These are phyloP conservation scores for Eupsilia transversa DNA, from an alignment of 2,888 invertebrate genomes.

Conservation along the genomic window DNA sequence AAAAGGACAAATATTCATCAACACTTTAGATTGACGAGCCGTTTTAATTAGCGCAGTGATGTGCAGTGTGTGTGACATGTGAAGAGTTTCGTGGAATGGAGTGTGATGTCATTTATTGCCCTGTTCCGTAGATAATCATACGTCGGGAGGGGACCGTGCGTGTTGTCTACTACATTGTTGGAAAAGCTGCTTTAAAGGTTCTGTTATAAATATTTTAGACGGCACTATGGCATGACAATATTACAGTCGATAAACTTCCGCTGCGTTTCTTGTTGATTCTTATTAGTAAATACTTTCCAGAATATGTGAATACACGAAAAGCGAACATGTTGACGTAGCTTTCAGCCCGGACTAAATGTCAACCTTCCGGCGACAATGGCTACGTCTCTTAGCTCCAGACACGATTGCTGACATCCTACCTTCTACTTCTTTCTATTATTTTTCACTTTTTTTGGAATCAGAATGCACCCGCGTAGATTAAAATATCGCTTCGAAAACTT, in stretches of 20 bases:
- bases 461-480: conserved; percentile 89
- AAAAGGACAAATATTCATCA: conserved; percentile 68
- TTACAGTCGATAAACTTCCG: conserved; percentile 90
- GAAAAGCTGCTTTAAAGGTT: conserved; percentile 91
- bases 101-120: conserved; percentile 88
- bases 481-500: conserved; percentile 86
- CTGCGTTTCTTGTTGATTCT: conserved; percentile 90
- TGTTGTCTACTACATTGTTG: conserved; percentile 91
- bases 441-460: conserved; percentile 88
- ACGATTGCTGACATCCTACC: conserved; percentile 88
- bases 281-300: conserved; percentile 87
- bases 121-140: conserved; percentile 90
- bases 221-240: conserved; percentile 90
- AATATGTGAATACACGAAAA: conserved; percentile 89
- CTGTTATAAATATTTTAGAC: conserved; percentile 90
- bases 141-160: conserved; percentile 88
- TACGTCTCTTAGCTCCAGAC: conserved; percentile 87
- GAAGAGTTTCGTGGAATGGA: conserved; percentile 78
- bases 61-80: conserved; percentile 70
- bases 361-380: conserved; percentile 84
- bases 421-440: conserved; percentile 87
- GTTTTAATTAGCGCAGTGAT: conserved; percentile 71
- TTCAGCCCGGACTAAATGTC: conserved; percentile 82
- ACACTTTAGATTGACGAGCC: conserved; percentile 67
- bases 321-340: conserved; percentile 84